phyloP scores from a whole-genome alignment of 2,113 vertebrate genomes.

The Eptesicus fuscus region DNA sequence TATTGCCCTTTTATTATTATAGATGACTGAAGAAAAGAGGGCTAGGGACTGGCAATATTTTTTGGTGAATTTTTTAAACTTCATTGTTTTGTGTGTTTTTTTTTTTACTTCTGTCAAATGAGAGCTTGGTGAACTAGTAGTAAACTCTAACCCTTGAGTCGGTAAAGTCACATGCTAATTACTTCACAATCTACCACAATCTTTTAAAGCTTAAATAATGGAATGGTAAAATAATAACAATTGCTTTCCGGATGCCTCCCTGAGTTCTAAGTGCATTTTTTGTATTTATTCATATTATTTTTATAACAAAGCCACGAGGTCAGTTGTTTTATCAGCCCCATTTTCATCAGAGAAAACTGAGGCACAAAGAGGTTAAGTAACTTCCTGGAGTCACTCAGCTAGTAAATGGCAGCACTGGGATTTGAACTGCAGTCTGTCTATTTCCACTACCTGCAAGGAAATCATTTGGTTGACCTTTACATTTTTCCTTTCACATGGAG shows the following conservation, averaged over 20 bases:
- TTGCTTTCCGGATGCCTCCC: not conserved
- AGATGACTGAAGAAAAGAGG: not conserved
- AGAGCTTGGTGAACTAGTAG: constrained; percentile 28
- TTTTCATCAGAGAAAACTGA: constrained; percentile 42
- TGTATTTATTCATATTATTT: not conserved
- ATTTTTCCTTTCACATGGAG: constrained; percentile 19
- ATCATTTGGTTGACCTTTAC: constrained; percentile 40
- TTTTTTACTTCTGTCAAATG: not conserved
- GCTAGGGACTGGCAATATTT: not conserved
- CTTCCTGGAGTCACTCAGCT: not conserved
- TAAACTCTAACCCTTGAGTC: not conserved
- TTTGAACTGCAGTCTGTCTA: not conserved
- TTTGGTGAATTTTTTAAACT: not conserved
- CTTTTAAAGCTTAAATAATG: constrained; percentile 19
- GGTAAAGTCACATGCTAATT: not conserved
- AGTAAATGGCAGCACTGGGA: not conserved
- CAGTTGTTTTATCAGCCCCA: not conserved
- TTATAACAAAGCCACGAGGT: not conserved
- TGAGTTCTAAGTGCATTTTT: not conserved
- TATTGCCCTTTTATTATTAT: too few relatives aligned
- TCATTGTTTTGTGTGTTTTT: not conserved
- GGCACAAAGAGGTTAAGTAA: constrained; percentile 29
- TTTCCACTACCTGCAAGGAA: constrained; percentile 21
- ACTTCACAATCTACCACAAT: not conserved
- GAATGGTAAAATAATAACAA: not conserved